Percentiles rank a stretch among this genome's conserved stretches.
These are phyloP conservation scores for Drosophila mauritiana DNA, from an alignment of 1,140 invertebrate genomes.

Conservation along the genomic window DNA sequence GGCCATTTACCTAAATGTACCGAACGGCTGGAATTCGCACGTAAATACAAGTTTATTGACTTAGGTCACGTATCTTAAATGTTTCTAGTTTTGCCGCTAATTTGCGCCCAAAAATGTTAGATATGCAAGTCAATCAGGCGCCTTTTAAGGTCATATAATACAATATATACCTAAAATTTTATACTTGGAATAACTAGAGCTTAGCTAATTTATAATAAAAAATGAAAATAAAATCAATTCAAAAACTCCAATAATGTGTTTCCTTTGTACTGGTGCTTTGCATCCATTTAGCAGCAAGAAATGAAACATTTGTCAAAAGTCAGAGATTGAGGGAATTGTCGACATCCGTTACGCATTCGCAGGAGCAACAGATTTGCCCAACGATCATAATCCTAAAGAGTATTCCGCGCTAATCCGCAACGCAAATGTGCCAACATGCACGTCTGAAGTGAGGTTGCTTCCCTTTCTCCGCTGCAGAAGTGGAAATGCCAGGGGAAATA, in stretches of 20 bases:
- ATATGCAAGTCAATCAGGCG: neutral
- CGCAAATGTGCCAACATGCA: conserved; percentile 83
- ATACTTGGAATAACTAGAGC: no score
- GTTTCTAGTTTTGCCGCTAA: neutral
- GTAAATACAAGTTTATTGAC: conserved; percentile 76
- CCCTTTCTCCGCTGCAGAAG: conserved; percentile 4
- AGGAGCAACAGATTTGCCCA: conserved; percentile 84
- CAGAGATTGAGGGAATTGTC: conserved; percentile 36
- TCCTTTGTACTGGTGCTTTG: neutral
- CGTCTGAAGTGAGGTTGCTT: conserved; percentile 70
- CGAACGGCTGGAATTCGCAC: conserved; percentile 62
- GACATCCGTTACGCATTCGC: conserved; percentile 55
- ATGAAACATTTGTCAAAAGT: conserved; percentile 76
- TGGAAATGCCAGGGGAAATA: conserved; percentile 6
- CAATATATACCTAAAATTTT: no score
- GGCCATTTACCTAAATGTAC: conserved; percentile 39
- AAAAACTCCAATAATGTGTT: neutral
- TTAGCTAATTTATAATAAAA: no score
- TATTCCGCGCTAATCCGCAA: conserved; percentile 81
- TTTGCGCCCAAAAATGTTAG: neutral
- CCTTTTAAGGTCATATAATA: neutral
- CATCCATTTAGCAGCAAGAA: conserved; percentile 18
- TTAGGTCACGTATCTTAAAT: conserved; percentile 68
- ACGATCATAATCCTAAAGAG: conserved; percentile 84
- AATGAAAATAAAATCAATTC: neutral